Percentiles rank a stretch among this genome's conserved stretches.
phyloP scores from a whole-genome alignment of 2,113 vertebrate genomes.

The Salvator merianae region DNA sequence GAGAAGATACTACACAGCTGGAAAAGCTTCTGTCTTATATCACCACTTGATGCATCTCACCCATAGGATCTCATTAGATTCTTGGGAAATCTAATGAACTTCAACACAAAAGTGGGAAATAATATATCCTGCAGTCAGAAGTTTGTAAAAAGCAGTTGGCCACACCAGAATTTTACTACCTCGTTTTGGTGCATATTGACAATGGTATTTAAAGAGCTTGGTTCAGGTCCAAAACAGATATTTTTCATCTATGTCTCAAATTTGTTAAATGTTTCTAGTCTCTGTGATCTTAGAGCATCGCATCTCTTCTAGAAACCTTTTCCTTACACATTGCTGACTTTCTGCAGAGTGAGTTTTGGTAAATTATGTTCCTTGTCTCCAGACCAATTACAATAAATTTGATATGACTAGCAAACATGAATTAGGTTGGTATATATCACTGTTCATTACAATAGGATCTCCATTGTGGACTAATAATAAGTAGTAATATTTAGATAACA shows the following conservation, averaged over 20 bases:
- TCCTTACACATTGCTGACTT: not conserved
- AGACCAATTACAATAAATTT: constrained; percentile 60
- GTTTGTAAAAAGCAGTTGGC: not conserved
- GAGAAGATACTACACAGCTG: too few relatives aligned
- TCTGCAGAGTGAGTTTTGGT: constrained; percentile 42
- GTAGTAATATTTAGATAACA: constrained; percentile 59
- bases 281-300: not conserved
- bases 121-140: not conserved
- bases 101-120: not conserved
- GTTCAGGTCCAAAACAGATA: not conserved
- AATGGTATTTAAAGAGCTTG: not conserved
- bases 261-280: not conserved
- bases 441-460: constrained; percentile 56
- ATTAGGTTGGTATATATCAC: constrained; percentile 44
- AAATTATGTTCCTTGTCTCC: constrained; percentile 54
- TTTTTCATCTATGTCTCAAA: too few relatives aligned
- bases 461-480: constrained; percentile 52
- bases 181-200: not conserved
- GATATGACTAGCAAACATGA: constrained; percentile 42
- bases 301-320: not conserved
- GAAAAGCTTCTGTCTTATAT: too few relatives aligned
- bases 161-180: too few relatives aligned
- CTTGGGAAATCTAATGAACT: not conserved
- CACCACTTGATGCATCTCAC: too few relatives aligned
- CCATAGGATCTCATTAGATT: too few relatives aligned